These are phyloP conservation scores for Eriosoma lanigerum DNA, from an alignment of 1,140 invertebrate genomes.

Conservation along the genomic window DNA sequence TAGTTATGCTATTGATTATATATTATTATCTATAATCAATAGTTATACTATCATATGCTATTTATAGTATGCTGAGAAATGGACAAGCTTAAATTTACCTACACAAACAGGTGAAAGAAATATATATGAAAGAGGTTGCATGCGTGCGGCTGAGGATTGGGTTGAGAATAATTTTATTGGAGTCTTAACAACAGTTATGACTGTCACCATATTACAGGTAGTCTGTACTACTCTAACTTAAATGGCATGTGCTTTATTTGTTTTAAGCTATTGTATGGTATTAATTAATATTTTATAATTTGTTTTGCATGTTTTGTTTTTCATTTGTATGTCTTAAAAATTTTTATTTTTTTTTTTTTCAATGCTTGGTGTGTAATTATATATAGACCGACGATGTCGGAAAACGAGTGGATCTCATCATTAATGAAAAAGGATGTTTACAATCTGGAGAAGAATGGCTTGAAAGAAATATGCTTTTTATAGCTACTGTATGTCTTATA, in stretches of 20 bases:
- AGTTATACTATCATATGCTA: neutral
- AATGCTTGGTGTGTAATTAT: slow-evolving; percentile 28
- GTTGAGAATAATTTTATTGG: slow-evolving; percentile 86
- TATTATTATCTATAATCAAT: too few species aligned
- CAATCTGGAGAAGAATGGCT: slow-evolving; percentile 92
- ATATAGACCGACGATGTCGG: slow-evolving; percentile 38
- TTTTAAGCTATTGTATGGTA: neutral
- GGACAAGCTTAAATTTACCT: slow-evolving; percentile 55
- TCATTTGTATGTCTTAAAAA: neutral
- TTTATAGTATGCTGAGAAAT: slow-evolving; percentile 55
- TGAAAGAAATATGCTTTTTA: slow-evolving; percentile 87
- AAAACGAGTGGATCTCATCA: slow-evolving; percentile 61
- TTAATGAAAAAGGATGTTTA: slow-evolving; percentile 92
- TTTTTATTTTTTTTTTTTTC: slow-evolving; percentile 14
- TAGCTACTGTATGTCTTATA: slow-evolving; percentile 81
- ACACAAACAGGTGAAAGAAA: slow-evolving; percentile 74
- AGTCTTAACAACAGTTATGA: slow-evolving; percentile 80
- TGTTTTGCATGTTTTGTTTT: slow-evolving; percentile 8
- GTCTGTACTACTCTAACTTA: neutral
- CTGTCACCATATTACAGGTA: slow-evolving; percentile 83
- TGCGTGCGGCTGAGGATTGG: slow-evolving; percentile 91
- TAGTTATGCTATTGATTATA: too few species aligned
- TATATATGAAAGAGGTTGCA: slow-evolving; percentile 92
- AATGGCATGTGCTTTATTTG: slow-evolving; percentile 11
- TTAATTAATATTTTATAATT: too few species aligned